Base-by-base conservation (phyloP, 2,113 vertebrate species). In the Heterocephalus glaber region DNA sequence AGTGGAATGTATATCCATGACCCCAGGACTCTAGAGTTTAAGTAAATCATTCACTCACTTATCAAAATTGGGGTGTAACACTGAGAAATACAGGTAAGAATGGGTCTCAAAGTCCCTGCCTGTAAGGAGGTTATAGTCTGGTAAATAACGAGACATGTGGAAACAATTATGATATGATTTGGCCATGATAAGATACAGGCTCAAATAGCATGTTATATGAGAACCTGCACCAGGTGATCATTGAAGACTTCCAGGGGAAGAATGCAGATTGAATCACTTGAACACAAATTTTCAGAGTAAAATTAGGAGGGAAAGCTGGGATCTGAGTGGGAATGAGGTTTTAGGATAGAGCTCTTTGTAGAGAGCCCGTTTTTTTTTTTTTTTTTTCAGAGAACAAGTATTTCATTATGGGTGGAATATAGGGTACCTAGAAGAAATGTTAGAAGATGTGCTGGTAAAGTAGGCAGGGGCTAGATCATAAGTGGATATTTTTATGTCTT, bases 1-100 rank as follows among this genome's bases (percentile, higher is more conserved):
- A 72, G 17, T 47, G 89, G 10, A 58, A 26, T 41, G 28, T 83
- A 33, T 86, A 35, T 47, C 24, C 16, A 6, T 26, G 33, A 77
- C n/a, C 54, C 35, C 65, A 90, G 88, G 35, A 90, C 70, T 86
- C 77, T 74, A 90, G 87, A 92, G 77, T 87, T 44, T n/a, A 76
- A n/a, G 63, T 52, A 89, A 93, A 41, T 85, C 63, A 95, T 63
- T 72, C 47, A 88, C 60, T 89, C 33, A 30, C 63, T 96, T 95
- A 94, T 47, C 41, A 92, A 41, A 89, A 10, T 30, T 28, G 44
- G 47, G 22, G 16, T 86, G n/a, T 33, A 72, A 17, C 17, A 56
- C 77, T 44, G 44, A 66, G 65, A 72, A 95, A 92, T 63, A 74
- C 5, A 79, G 54, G 80, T 60, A 70, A 94, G 56, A 91, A 49